These are phyloP conservation scores for Podabrus alpinus DNA, from an alignment of 2,888 invertebrate species.

Conservation along the genomic window DNA sequence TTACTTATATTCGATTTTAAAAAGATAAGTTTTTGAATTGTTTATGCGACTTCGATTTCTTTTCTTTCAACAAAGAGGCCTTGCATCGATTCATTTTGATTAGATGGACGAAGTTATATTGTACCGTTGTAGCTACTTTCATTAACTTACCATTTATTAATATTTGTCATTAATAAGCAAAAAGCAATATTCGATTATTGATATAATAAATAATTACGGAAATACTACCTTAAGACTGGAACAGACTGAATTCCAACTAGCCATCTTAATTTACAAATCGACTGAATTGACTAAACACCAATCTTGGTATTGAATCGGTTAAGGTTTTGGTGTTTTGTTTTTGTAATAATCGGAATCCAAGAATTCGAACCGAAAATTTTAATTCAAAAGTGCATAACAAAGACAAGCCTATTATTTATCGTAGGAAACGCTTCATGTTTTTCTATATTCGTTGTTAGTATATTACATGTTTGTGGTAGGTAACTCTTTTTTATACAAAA, in stretches of 20 bases:
- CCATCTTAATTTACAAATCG: conserved; percentile 20
- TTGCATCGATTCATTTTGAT: neutral
- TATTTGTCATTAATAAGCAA: conserved; percentile 4
- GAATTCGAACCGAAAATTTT: neutral
- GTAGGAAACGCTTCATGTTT: neutral
- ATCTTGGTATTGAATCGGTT: conserved; percentile 35
- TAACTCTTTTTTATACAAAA: neutral
- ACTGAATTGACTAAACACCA: conserved; percentile 31
- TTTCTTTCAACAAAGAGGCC: neutral
- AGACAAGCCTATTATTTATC: neutral
- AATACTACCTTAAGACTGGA: conserved; percentile 48
- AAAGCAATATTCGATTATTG: conserved; percentile 45
- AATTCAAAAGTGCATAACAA: neutral
- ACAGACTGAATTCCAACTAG: conserved; percentile 52
- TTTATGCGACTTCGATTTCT: neutral
- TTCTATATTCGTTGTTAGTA: neutral
- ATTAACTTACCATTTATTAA: neutral
- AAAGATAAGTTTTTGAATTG: neutral
- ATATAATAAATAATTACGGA: conserved; percentile 19
- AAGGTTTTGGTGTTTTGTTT: conserved; percentile 33
- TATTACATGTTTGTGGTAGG: neutral
- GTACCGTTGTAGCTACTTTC: neutral
- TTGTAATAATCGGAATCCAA: neutral
- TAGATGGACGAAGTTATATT: neutral
- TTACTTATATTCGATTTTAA: neutral